Evolutionary conservation across 2,113 vertebrate species (phyloP), one percentile per base, ranked within the genome.

Genomic region (Carassius gibelio): DNA sequence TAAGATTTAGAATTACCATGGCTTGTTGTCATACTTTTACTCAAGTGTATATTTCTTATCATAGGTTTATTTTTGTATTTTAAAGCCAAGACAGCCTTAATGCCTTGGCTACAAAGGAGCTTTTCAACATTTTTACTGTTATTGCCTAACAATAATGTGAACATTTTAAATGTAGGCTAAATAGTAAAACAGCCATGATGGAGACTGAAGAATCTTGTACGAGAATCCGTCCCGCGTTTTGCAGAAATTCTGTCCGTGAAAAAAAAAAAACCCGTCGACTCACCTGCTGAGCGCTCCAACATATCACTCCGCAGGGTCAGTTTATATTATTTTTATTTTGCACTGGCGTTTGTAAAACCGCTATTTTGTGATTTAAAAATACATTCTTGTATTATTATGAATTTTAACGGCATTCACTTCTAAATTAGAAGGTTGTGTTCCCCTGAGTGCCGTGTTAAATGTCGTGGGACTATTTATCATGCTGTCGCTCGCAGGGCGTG

Each of bases 241-340:
- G n/a, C 36, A 81, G 11, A 38, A 17, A 5, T 42, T 75, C n/a
- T 42, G 57, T 48, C 38, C 42, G 6, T 82, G 64, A 85, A 86
- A 89, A 90, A 85, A 85, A 87, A 45, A 45, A 6, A 42, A 5
- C 4, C 30, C 30, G 90, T 88, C 90, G 87, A 76, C 84, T 94
- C 94, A 95, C 95, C 94, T 95, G 95, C 93, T 93, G 94, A 94
- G 94, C 93, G 92, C 90, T 88, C 86, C 88, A 84, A 55, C 77
- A 88, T 94, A 95, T 95, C 90, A 86, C 66, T 95, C 93, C 95
- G 95, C 94, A 86, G 94, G 94, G 93, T 94, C 94, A 94, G 93
- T 93, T 92, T 83, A 87, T 87, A 82, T 85, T 82, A 48, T 38
- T 38, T 38, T 38, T 38, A 68, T 59, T 85, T 85, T 30, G 11